A percentile compares a stretch with the other conserved stretches of the same genome.
Conservation (phyloP, 2,113 vertebrate species). For the Apodemus sylvaticus region DNA sequence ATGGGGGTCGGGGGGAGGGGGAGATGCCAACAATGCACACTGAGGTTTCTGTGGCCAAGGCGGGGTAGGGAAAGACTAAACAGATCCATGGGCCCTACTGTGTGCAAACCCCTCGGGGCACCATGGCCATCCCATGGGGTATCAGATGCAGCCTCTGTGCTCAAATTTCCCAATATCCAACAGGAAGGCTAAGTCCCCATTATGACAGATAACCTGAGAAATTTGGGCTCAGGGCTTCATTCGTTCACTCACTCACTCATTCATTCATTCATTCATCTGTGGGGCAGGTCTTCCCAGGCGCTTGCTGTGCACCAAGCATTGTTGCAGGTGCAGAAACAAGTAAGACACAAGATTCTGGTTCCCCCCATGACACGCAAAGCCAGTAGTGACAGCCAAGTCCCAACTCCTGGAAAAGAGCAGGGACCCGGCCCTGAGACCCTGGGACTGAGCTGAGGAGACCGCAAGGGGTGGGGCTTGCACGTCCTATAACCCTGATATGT, state of each 20-base stretch:
- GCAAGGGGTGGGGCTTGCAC: background rate
- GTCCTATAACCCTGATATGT: background rate
- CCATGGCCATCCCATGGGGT: background rate
- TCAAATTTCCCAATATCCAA: background rate
- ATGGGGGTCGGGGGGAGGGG: background rate
- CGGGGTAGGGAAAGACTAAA: background rate
- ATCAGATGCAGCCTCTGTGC: background rate
- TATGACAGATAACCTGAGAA: background rate
- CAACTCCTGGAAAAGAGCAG: background rate
- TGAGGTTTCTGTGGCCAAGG: background rate
- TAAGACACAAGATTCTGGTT: background rate
- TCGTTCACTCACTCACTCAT: background rate
- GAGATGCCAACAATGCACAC: accelerated
- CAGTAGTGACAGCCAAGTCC: background rate
- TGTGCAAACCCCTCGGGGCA: background rate
- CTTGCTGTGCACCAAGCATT: background rate
- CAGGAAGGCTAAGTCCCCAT: too few species aligned
- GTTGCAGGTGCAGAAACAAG: background rate
- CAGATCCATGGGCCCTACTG: background rate
- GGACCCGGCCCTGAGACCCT: background rate
- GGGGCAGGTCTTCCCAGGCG: background rate
- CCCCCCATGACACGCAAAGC: background rate
- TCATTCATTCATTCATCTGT: background rate
- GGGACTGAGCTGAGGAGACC: background rate
- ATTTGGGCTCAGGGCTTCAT: background rate